Conservation (phyloP, 2,888 invertebrate genomes). For the Ditylenchus weischeri region DNA sequence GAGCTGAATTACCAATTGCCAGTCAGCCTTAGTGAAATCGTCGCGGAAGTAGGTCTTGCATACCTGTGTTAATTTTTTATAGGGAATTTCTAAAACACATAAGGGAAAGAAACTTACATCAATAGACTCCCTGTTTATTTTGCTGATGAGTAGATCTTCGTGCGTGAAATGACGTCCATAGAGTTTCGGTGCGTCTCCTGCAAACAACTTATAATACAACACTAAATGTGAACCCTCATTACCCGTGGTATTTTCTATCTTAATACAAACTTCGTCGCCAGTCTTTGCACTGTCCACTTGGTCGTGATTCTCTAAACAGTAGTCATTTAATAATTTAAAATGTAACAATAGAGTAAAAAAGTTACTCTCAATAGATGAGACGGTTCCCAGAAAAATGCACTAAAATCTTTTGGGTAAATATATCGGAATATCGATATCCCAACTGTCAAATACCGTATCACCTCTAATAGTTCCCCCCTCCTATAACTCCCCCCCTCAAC, state of each 20-base stretch:
- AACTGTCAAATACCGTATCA: background rate
- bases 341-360: too few relatives aligned
- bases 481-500: too few relatives aligned
- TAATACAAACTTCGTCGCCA: constrained; percentile 78
- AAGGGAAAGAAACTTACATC: too few relatives aligned
- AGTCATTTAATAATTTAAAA: too few relatives aligned
- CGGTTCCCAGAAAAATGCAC: constrained; percentile 88
- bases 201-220: too few relatives aligned
- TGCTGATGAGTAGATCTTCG: constrained; percentile 88
- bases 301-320: constrained; percentile 75
- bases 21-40: constrained; percentile 91
- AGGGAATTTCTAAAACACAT: constrained; percentile 74
- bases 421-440: background rate
- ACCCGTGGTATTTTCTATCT: constrained; percentile 81
- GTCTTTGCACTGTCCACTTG: constrained; percentile 86
- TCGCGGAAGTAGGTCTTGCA: constrained; percentile 99
- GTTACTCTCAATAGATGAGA: constrained; percentile 80
- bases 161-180: constrained; percentile 96
- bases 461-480: too few relatives aligned
- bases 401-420: constrained; percentile 62
- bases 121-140: constrained; percentile 49
- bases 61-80: constrained; percentile 95
- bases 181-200: constrained; percentile 96
- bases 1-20: constrained; percentile 95
- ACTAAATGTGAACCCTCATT: too few relatives aligned